These are phyloP conservation scores for Contarinia nasturtii DNA, from an alignment of 1,140 invertebrate species.

Conservation along the genomic window DNA sequence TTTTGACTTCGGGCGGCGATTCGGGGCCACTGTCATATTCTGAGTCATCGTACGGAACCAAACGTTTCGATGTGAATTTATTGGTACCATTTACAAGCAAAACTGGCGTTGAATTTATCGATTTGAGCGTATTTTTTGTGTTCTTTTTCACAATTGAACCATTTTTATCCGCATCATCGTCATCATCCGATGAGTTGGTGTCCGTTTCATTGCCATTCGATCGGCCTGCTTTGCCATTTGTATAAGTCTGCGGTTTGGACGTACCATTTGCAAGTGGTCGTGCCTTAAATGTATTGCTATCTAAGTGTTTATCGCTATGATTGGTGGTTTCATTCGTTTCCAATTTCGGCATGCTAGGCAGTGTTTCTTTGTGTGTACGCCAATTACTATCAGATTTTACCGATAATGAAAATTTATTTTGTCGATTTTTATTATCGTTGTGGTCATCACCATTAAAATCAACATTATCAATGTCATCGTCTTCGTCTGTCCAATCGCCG, in stretches of 20 bases:
- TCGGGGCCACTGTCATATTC: background rate
- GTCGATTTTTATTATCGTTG: background rate
- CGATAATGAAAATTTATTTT: background rate
- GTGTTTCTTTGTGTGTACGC: constrained; percentile 3
- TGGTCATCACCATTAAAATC: too few species aligned
- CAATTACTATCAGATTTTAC: background rate
- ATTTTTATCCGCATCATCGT: background rate
- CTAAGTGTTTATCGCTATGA: background rate
- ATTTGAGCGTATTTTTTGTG: background rate
- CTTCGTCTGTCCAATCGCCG: background rate
- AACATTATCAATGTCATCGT: background rate
- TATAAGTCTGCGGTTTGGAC: background rate
- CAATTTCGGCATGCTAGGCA: constrained; percentile 10
- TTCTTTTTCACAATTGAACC: background rate
- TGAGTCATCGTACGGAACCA: background rate
- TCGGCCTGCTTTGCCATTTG: background rate
- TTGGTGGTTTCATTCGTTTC: background rate
- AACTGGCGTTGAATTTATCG: background rate
- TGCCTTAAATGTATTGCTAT: background rate
- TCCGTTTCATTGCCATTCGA: background rate
- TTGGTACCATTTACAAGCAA: background rate
- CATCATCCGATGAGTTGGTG: background rate
- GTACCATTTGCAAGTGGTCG: background rate
- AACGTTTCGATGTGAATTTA: background rate
- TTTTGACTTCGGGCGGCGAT: constrained; percentile 21